Evolutionary conservation across 2,888 invertebrate genomes (phyloP).

Genomic region (Drosophila quasianomalipes): DNA sequence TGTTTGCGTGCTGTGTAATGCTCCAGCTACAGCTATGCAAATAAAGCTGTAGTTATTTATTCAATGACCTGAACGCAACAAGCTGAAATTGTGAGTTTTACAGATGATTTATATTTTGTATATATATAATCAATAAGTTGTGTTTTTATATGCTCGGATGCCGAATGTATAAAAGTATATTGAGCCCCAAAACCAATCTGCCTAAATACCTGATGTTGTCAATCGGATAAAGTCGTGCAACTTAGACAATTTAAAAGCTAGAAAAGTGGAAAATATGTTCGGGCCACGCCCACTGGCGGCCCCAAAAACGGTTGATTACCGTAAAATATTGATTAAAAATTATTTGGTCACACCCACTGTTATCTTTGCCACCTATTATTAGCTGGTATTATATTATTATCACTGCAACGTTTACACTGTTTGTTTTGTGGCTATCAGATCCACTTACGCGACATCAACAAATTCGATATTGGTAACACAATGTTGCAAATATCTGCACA

Average conservation of each 20-base stretch:
- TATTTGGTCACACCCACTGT: not conserved
- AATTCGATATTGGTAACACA: not conserved
- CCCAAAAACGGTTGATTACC: not conserved
- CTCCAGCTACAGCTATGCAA: not conserved
- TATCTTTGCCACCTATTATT: not conserved
- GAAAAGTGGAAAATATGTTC: too few species aligned
- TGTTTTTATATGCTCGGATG: not conserved
- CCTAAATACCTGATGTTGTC: not conserved
- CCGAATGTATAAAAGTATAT: too few species aligned
- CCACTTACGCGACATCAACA: not conserved
- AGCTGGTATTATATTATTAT: not conserved
- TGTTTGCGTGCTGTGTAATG: not conserved
- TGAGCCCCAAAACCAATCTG: not conserved
- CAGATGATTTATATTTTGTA: not conserved
- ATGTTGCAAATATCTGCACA: not conserved
- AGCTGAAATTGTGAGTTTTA: not conserved
- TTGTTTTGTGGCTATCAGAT: not conserved
- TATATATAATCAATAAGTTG: not conserved
- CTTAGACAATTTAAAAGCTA: not conserved
- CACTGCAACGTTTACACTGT: not conserved
- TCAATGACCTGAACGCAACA: not conserved
- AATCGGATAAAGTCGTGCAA: not conserved
- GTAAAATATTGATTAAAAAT: not conserved
- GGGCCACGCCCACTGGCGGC: too few species aligned
- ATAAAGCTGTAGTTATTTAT: not conserved